Percentiles rank a stretch among this genome's conserved stretches.
Evolutionary conservation across 1,140 invertebrate genomes (phyloP).

Genomic region (Augochlora pura): DNA sequence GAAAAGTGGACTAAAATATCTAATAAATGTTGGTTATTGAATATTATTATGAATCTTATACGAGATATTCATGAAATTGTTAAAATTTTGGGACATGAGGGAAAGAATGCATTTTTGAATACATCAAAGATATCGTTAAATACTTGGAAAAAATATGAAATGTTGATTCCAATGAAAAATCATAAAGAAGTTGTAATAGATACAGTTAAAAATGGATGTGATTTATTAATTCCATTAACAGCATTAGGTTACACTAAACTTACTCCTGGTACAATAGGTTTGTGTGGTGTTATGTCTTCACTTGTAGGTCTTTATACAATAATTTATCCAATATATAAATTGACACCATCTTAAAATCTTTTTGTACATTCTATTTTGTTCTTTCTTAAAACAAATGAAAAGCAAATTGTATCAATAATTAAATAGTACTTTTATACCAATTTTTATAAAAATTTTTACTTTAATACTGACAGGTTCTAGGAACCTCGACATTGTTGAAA

Average conservation of each 20-base stretch:
- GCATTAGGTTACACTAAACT: constrained; percentile 88
- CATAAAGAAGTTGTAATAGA: constrained; percentile 88
- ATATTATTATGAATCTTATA: constrained; percentile 87
- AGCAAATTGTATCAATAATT: background rate
- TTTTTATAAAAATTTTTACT: background rate
- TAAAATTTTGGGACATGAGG: constrained; percentile 81
- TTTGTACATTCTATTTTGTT: background rate
- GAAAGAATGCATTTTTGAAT: constrained; percentile 53
- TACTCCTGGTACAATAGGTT: constrained; percentile 87
- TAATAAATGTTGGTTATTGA: constrained; percentile 90
- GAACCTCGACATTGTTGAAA: background rate
- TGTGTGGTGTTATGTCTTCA: constrained; percentile 90
- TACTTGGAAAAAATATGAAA: constrained; percentile 70
- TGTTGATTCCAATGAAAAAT: constrained; percentile 79
- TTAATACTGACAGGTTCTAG: constrained; percentile 11
- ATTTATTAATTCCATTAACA: constrained; percentile 91
- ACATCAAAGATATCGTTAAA: constrained; percentile 27
- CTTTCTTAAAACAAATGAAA: background rate
- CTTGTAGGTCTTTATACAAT: constrained; percentile 86
- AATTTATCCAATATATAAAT: constrained; percentile 86
- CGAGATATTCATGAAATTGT: constrained; percentile 91
- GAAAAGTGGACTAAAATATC: constrained; percentile 87
- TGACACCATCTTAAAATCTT: constrained; percentile 81
- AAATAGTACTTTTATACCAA: background rate
- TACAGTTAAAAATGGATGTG: constrained; percentile 91